These are phyloP conservation scores for Psilopsiagon aurifrons DNA, from an alignment of 2,113 vertebrate genomes.

Conservation along the genomic window DNA sequence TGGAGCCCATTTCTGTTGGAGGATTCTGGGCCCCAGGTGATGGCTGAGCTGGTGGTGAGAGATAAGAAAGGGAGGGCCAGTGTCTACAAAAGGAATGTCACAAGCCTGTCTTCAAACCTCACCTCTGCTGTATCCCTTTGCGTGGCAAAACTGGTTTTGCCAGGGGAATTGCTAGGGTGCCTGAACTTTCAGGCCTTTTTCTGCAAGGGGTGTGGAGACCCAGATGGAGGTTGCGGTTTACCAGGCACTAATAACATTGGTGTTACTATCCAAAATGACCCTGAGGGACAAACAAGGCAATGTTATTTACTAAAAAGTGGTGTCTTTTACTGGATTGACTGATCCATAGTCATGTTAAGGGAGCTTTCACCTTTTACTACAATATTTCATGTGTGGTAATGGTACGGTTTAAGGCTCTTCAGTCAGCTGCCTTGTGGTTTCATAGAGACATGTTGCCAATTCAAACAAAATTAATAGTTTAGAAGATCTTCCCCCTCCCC, in stretches of 20 bases:
- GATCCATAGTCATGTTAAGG: not conserved
- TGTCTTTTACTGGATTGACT: not conserved
- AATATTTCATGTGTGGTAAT: not conserved
- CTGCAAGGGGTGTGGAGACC: accelerated
- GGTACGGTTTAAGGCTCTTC: not conserved
- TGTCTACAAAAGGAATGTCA: not conserved
- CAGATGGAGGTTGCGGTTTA: not conserved
- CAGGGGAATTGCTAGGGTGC: not conserved
- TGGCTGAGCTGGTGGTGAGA: not conserved
- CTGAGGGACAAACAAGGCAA: not conserved
- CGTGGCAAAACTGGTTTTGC: not conserved
- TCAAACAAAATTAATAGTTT: not conserved
- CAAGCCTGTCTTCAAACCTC: not conserved
- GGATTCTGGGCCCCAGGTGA: not conserved
- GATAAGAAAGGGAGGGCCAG: not conserved
- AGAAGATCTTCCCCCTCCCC: not conserved
- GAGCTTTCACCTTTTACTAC: not conserved
- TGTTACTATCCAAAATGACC: not conserved
- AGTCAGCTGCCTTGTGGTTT: accelerated
- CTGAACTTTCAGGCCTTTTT: not conserved
- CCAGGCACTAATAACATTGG: not conserved
- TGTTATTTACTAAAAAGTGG: not conserved
- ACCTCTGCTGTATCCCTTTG: not conserved
- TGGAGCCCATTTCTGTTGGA: not conserved
- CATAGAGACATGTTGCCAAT: not conserved